phyloP scores from a whole-genome alignment of 2,888 invertebrate species.

The Acanthosepion lycidas region DNA sequence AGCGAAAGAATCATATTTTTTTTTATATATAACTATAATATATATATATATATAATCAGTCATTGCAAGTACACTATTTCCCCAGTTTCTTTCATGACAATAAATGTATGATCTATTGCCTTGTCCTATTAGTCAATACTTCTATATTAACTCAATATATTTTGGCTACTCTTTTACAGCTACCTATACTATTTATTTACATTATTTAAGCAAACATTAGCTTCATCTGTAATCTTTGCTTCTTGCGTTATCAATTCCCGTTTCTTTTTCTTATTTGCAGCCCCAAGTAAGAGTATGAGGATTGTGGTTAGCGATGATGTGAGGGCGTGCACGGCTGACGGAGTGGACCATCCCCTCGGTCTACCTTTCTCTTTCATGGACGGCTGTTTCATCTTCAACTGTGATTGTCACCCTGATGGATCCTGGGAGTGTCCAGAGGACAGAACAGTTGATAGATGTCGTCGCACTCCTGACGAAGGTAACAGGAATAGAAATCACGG shows the following conservation, averaged over 20 bases:
- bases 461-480: neutral
- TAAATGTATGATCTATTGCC: no score
- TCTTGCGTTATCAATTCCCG: neutral
- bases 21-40: no score
- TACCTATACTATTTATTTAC: no score
- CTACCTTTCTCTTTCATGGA: neutral
- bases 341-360: neutral
- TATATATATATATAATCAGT: no score
- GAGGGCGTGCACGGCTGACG: neutral
- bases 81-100: no score
- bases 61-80: no score
- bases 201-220: no score
- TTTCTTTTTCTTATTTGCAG: neutral
- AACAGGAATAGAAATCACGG: neutral
- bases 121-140: no score
- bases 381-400: slow-evolving; percentile 39
- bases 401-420: slow-evolving; percentile 35
- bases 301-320: neutral
- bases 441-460: slow-evolving; percentile 50
- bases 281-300: neutral
- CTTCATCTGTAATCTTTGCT: no score
- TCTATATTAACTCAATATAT: no score
- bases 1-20: no score
- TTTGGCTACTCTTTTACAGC: no score
- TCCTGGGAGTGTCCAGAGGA: slow-evolving; percentile 50